phyloP scores from a whole-genome alignment of 2,888 invertebrate species.

The Lampropteryx suffumata region DNA sequence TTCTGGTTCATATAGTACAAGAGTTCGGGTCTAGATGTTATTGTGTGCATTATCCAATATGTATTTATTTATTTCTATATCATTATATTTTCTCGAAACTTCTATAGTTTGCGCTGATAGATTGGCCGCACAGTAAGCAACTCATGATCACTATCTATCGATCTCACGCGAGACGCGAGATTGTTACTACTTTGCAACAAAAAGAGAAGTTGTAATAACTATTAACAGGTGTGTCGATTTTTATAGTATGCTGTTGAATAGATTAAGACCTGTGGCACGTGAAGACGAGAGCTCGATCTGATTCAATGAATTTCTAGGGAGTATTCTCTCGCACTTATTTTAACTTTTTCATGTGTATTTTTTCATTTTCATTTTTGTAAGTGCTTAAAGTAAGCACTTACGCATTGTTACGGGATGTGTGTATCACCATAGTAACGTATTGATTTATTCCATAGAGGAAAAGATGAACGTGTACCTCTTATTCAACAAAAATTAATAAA shows the following conservation, averaged over 20 bases:
- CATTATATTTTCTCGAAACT: no score
- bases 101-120: slow-evolving; percentile 1
- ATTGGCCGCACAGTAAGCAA: slow-evolving; percentile 6
- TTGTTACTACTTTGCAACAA: slow-evolving; percentile 49
- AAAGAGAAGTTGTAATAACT: slow-evolving; percentile 31
- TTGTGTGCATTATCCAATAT: no score
- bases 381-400: no score
- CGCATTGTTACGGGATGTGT: no score
- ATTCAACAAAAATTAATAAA: no score
- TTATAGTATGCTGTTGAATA: slow-evolving; percentile 23
- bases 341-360: no score
- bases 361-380: neutral
- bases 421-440: no score
- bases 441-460: no score
- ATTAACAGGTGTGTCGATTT: slow-evolving; percentile 21
- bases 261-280: slow-evolving; percentile 26
- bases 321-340: slow-evolving; percentile 14
- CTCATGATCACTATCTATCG: slow-evolving; percentile 57
- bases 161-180: slow-evolving; percentile 40
- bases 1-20: no score
- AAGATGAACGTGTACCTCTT: no score
- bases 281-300: slow-evolving; percentile 17
- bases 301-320: neutral
- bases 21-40: no score
- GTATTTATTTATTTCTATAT: no score